Evolutionary conservation across 2,888 invertebrate genomes (phyloP).

Genomic region (Silvanus unidentatus): DNA sequence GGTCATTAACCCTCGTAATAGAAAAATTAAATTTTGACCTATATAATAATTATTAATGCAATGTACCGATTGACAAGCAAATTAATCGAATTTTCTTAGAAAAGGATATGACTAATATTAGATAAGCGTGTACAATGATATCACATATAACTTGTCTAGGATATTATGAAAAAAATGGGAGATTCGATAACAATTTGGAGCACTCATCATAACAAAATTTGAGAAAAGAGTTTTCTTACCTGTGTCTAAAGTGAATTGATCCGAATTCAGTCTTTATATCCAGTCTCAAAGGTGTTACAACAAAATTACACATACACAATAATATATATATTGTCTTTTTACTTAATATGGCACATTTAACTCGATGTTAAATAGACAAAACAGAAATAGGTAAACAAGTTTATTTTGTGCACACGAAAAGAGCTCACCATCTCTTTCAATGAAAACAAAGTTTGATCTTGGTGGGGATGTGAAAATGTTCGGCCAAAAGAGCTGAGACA

Average conservation of each 20-base stretch:
- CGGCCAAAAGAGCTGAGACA: no score
- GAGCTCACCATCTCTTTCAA: slow-evolving; percentile 3
- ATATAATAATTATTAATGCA: slow-evolving; percentile 12
- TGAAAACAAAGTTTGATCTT: slow-evolving; percentile 3
- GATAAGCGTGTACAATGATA: no score
- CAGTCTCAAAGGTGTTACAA: neutral
- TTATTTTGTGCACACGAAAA: slow-evolving; percentile 4
- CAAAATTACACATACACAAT: neutral
- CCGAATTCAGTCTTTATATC: slow-evolving; percentile 1
- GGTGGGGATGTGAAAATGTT: neutral
- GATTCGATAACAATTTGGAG: no score
- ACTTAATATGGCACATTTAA: slow-evolving; percentile 3
- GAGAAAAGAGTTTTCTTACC: neutral
- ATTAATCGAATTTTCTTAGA: no score
- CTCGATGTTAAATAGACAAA: slow-evolving; percentile 4
- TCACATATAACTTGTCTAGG: no score
- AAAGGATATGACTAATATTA: no score
- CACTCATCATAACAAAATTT: no score
- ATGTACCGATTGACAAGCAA: neutral
- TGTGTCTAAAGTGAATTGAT: neutral
- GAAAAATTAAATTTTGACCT: slow-evolving; percentile 21
- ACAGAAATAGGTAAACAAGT: slow-evolving; percentile 2
- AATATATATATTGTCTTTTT: neutral
- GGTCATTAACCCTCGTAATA: slow-evolving; percentile 19
- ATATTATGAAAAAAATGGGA: no score